Conservation (phyloP, 2,797 vertebrate genomes). For the Mus spretus region DNA sequence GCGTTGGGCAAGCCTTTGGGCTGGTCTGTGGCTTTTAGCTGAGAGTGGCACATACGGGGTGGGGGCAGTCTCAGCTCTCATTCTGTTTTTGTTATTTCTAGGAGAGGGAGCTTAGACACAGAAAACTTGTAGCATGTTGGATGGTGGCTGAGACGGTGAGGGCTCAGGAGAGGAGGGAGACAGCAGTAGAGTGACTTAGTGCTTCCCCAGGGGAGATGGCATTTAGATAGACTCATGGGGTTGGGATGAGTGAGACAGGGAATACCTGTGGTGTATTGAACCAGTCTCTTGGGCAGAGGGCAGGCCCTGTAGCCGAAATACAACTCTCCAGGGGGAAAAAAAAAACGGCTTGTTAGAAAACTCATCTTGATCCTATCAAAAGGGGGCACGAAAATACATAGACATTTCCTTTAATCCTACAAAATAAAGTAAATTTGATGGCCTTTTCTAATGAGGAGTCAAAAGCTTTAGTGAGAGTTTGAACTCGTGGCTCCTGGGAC, state of each 20-base stretch:
- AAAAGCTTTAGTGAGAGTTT: conserved; percentile 66
- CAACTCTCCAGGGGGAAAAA: neutral
- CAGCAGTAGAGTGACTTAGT: neutral
- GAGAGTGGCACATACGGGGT: neutral
- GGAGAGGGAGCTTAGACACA: neutral
- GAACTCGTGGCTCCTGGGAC: conserved; percentile 71
- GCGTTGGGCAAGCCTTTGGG: rapidly evolving
- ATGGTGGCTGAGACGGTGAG: neutral
- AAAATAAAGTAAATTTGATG: conserved; percentile 50
- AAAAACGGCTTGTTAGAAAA: neutral
- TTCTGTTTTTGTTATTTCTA: neutral
- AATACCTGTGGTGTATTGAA: neutral
- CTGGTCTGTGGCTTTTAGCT: neutral
- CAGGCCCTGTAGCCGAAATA: neutral
- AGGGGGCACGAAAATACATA: neutral
- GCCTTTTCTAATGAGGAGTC: conserved; percentile 52
- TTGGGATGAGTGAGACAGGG: neutral
- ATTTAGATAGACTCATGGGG: neutral
- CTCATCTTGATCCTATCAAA: neutral
- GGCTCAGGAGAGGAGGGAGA: neutral
- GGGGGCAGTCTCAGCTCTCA: rapidly evolving
- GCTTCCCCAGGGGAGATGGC: neutral
- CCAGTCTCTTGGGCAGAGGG: neutral
- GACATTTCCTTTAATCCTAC: neutral
- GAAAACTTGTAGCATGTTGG: too few relatives aligned